Evolutionary conservation across 2,797 vertebrate species (phyloP).

Genomic region (Sylvilagus floridanus): DNA sequence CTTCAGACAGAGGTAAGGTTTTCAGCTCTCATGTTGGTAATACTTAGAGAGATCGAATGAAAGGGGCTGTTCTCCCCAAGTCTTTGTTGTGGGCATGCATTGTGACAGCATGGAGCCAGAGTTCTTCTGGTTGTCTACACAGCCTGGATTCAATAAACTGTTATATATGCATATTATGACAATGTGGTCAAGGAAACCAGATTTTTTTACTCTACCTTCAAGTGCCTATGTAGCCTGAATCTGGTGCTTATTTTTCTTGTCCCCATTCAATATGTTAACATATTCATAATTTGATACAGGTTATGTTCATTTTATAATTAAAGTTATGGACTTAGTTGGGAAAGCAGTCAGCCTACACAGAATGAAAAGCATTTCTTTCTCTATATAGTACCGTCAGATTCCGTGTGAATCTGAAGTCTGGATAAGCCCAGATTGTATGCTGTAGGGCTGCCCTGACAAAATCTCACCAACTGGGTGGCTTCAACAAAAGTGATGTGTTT

Average conservation of each 20-base stretch:
- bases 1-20: conserved; percentile 90
- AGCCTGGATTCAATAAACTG: conserved; percentile 98
- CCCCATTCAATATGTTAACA: conserved; percentile 90
- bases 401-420: conserved; percentile 77
- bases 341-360: conserved; percentile 85
- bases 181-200: conserved; percentile 95
- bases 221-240: conserved; percentile 91
- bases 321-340: conserved; percentile 84
- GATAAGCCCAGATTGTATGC: conserved; percentile 66
- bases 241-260: conserved; percentile 92
- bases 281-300: conserved; percentile 92
- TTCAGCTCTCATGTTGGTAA: conserved; percentile 89
- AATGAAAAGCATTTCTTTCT: conserved; percentile 85
- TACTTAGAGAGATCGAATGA: conserved; percentile 89
- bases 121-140: conserved; percentile 91
- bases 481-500: not conserved
- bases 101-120: conserved; percentile 93
- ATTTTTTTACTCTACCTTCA: conserved; percentile 93
- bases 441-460: not conserved
- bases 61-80: conserved; percentile 87
- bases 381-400: conserved; percentile 74
- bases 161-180: conserved; percentile 94
- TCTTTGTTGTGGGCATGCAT: conserved; percentile 96
- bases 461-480: not conserved
- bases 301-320: conserved; percentile 90